Conservation (phyloP, 2,113 vertebrate species). For the Ageneiosus marmoratus region DNA sequence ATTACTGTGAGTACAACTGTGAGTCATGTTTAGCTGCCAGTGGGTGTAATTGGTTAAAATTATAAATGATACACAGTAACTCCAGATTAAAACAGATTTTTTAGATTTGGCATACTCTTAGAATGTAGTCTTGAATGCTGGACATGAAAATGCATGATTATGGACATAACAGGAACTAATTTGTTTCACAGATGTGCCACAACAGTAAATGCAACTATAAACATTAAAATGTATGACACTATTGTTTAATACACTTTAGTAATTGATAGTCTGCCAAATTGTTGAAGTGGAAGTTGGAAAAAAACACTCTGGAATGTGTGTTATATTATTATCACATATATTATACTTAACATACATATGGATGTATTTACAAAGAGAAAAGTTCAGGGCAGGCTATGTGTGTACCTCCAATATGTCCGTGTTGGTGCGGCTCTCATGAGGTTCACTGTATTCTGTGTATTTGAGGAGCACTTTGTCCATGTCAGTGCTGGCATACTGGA, state of each 20-base stretch:
- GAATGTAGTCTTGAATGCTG: not conserved
- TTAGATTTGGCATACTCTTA: not conserved
- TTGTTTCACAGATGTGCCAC: not conserved
- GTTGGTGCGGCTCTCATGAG: conserved; percentile 95
- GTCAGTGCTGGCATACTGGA: conserved; percentile 96
- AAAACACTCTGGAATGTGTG: not conserved
- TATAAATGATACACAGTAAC: not conserved
- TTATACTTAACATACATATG: not conserved
- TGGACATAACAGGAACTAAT: conserved; percentile 3
- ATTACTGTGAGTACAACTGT: not conserved
- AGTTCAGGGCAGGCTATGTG: not conserved
- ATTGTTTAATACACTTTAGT: not conserved
- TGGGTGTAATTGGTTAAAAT: not conserved
- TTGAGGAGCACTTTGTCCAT: conserved; percentile 95
- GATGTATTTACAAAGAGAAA: not conserved
- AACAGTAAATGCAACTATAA: not conserved
- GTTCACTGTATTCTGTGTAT: conserved; percentile 96
- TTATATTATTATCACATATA: not conserved
- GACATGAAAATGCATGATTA: not conserved
- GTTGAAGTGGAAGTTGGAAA: not conserved
- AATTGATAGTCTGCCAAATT: not conserved
- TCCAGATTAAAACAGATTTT: not conserved
- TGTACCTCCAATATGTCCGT: conserved; percentile 87
- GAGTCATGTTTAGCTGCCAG: not conserved
- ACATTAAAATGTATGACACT: too few relatives aligned